These are phyloP conservation scores for Danio rerio DNA, from an alignment of 2,113 vertebrate genomes.

Conservation along the genomic window DNA sequence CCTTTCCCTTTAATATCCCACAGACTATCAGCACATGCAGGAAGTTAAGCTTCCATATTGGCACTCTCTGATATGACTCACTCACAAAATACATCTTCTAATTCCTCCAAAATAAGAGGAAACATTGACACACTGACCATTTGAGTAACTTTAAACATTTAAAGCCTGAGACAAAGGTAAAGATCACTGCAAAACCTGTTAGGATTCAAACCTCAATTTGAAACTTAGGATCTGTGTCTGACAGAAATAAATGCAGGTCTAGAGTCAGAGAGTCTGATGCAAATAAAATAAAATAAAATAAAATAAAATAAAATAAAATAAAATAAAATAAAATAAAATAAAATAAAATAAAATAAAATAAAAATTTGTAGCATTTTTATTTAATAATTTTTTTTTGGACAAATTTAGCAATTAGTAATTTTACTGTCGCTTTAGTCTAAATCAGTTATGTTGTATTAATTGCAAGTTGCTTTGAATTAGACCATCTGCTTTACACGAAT, in stretches of 20 bases:
- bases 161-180: not conserved
- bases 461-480: not conserved
- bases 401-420: not conserved
- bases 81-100: not conserved
- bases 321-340: no score
- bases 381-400: no score
- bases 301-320: not conserved
- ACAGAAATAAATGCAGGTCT: no score
- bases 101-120: not conserved
- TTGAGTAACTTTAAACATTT: not conserved
- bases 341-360: not conserved
- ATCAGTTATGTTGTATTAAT: not conserved
- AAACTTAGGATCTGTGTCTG: not conserved
- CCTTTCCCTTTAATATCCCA: constrained; percentile 4
- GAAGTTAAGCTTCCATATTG: constrained; percentile 3
- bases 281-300: no score
- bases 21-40: not conserved
- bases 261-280: no score
- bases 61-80: not conserved
- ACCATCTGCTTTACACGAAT: not conserved
- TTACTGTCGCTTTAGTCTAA: not conserved
- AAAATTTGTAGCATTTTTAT: not conserved
- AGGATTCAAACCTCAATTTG: not conserved
- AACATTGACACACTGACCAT: not conserved
- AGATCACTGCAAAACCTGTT: not conserved